phyloP scores from a whole-genome alignment of 2,888 invertebrate species.

The Eubasilissa splendida region DNA sequence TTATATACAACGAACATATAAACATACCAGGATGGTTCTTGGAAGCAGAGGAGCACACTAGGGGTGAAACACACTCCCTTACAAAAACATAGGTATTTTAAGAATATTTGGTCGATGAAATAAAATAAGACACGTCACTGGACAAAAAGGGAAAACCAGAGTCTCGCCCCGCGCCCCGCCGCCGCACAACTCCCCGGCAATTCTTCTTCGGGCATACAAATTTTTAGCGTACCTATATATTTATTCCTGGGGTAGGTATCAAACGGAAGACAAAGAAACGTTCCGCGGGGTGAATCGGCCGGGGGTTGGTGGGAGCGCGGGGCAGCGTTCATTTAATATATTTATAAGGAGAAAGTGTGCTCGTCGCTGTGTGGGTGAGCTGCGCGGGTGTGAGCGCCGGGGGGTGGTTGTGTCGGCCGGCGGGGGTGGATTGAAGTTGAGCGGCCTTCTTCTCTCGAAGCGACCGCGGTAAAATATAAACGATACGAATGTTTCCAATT shows the following conservation, averaged over 20 bases:
- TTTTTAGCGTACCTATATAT: conserved; percentile 51
- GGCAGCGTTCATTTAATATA: conserved; percentile 22
- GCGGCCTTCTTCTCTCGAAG: neutral
- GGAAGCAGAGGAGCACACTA: too few species aligned
- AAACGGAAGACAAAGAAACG: conserved; percentile 53
- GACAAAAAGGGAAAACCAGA: conserved; percentile 18
- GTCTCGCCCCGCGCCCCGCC: conserved; percentile 19
- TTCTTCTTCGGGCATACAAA: conserved; percentile 53
- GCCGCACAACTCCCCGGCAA: conserved; percentile 14
- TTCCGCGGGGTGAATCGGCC: conserved; percentile 30
- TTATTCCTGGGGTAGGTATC: conserved; percentile 45
- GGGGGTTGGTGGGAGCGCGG: conserved; percentile 30
- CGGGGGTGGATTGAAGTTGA: neutral
- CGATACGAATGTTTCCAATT: neutral
- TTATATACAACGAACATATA: too few species aligned
- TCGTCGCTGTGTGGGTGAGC: neutral
- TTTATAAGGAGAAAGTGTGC: conserved; percentile 28
- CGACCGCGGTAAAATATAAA: neutral
- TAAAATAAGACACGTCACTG: conserved; percentile 1
- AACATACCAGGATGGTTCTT: too few species aligned
- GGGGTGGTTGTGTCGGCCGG: neutral
- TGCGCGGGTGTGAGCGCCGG: neutral
- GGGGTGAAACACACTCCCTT: too few species aligned
- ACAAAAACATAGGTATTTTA: too few species aligned
- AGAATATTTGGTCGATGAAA: too few species aligned